Percentiles rank a stretch among this genome's conserved stretches.
phyloP scores from a whole-genome alignment of 2,113 vertebrate genomes.

The Gadus chalcogrammus region DNA sequence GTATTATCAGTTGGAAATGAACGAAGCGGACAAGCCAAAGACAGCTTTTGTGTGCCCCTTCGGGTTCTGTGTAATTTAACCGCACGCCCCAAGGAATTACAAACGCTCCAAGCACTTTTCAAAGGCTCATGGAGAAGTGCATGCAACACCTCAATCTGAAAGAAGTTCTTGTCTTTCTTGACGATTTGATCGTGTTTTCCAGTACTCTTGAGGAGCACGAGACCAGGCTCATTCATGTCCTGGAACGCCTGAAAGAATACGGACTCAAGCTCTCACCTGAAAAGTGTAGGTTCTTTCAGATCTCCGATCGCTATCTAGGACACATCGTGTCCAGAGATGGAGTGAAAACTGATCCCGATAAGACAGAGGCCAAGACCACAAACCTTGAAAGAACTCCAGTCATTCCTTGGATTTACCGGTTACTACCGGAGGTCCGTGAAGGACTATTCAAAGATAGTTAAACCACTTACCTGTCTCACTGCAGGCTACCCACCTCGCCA shows the following conservation, averaged over 20 bases:
- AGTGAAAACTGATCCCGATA: no score
- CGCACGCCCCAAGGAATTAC: background rate
- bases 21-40: background rate
- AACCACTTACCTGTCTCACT: background rate
- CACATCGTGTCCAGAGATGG: background rate
- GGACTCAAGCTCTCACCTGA: no score
- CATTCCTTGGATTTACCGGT: background rate
- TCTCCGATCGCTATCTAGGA: no score
- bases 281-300: no score
- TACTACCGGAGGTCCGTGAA: no score
- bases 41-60: constrained; percentile 6
- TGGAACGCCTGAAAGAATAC: background rate
- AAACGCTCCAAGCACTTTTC: no score
- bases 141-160: background rate
- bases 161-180: background rate
- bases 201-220: background rate
- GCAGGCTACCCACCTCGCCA: background rate
- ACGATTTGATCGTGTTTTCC: background rate
- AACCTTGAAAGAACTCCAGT: background rate
- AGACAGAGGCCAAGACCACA: background rate
- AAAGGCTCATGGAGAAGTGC: background rate
- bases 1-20: background rate
- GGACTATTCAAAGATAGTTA: no score
- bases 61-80: background rate
- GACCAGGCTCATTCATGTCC: background rate